Conservation (phyloP, 2,113 vertebrate species). For the Seriola aureovittata region DNA sequence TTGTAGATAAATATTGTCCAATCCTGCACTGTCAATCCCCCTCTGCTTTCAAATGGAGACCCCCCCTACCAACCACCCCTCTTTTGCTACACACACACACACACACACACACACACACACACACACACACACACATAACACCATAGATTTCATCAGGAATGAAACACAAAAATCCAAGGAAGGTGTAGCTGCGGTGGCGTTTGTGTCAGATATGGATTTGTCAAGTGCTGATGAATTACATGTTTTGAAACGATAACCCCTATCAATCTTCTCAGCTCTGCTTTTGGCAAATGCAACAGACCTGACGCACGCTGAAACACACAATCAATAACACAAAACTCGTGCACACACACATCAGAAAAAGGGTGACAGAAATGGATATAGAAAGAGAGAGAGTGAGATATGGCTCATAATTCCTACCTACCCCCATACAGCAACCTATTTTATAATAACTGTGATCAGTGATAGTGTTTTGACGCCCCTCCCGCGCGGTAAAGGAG, state of each 20-base stretch:
- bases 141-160: conserved; percentile 69
- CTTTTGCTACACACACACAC: conserved; percentile 20
- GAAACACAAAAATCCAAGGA: conserved; percentile 59
- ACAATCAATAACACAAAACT: conserved; percentile 54
- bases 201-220: conserved; percentile 78
- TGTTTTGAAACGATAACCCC: conserved; percentile 71
- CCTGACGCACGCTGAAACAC: conserved; percentile 33
- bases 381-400: conserved; percentile 23
- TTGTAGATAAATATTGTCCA: conserved; percentile 82
- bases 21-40: conserved; percentile 72
- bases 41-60: conserved; percentile 55
- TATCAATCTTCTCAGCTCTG: conserved; percentile 70
- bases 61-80: not conserved
- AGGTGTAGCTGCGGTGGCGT: conserved; percentile 43
- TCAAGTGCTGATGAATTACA: conserved; percentile 77
- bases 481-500: conserved; percentile 11
- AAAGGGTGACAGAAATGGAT: conserved; percentile 43
- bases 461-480: conserved; percentile 5
- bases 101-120: conserved; percentile 13
- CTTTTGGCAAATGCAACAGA: conserved; percentile 39
- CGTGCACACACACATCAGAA: conserved; percentile 12
- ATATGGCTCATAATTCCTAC: conserved; percentile 47
- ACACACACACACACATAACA: conserved; percentile 16
- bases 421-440: conserved; percentile 18
- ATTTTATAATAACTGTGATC: conserved; percentile 57